phyloP scores from a whole-genome alignment of 2,113 vertebrate genomes.

The pig (Sus scrofa) region DNA sequence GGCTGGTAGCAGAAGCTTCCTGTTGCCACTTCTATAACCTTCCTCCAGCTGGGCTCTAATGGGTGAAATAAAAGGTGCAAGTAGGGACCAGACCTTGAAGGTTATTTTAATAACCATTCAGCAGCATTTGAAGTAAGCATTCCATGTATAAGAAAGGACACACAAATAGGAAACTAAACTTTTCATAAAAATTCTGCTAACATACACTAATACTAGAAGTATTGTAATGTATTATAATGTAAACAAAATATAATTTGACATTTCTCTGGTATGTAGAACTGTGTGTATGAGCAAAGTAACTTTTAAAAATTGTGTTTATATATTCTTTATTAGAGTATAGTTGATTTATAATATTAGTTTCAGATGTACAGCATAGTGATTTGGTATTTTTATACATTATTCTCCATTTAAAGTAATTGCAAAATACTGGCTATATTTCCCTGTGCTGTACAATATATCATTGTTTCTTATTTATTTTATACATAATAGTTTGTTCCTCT shows the following conservation, averaged over 20 bases:
- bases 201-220: neutral
- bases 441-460: neutral
- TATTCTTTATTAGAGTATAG: neutral
- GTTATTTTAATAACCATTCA: neutral
- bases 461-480: neutral
- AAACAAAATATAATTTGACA: slow-evolving; percentile 21
- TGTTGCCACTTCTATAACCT: neutral
- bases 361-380: neutral
- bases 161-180: neutral
- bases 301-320: neutral
- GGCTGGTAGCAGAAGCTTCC: neutral
- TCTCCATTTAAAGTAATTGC: neutral
- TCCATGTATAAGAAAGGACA: neutral
- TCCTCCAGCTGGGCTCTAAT: slow-evolving; percentile 2
- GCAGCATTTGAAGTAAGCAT: neutral
- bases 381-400: neutral
- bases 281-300: slow-evolving; percentile 11
- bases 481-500: neutral
- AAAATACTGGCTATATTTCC: neutral
- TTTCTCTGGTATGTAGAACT: slow-evolving; percentile 41
- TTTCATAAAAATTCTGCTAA: slow-evolving; percentile 25
- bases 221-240: too few species aligned
- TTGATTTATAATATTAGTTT: neutral
- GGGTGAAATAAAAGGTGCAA: neutral
- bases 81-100: neutral